A percentile compares a stretch with the other conserved stretches of the same genome.
phyloP scores from a whole-genome alignment of 2,888 invertebrate species.

The Abrostola triplasia region DNA sequence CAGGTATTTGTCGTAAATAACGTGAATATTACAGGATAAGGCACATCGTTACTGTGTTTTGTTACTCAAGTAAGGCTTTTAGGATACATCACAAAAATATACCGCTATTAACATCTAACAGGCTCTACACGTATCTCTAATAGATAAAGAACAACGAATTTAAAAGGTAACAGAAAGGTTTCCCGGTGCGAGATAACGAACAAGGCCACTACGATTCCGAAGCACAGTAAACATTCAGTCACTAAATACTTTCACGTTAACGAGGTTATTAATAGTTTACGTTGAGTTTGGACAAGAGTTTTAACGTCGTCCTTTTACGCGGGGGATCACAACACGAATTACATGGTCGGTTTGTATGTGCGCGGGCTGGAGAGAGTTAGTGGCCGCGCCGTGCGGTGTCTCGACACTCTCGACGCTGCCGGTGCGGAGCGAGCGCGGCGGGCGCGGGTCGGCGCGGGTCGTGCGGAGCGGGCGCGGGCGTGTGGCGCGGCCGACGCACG shows the following conservation, averaged over 20 bases:
- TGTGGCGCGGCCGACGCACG: constrained; percentile 83
- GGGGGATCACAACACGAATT: constrained; percentile 62
- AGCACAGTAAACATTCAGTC: constrained; percentile 68
- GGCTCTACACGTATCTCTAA: constrained; percentile 41
- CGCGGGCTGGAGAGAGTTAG: constrained; percentile 41
- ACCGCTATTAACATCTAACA: constrained; percentile 50
- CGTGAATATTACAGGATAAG: constrained; percentile 76
- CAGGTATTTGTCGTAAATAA: constrained; percentile 51
- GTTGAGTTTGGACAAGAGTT: constrained; percentile 49
- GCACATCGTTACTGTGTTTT: constrained; percentile 80
- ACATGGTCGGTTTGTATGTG: constrained; percentile 51
- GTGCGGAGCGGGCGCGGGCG: constrained; percentile 69
- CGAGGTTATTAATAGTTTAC: constrained; percentile 71
- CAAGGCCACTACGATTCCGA: constrained; percentile 80
- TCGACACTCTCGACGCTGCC: constrained; percentile 32
- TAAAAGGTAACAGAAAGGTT: constrained; percentile 65
- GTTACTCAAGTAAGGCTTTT: constrained; percentile 69
- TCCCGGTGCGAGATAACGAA: constrained; percentile 72
- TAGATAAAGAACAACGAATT: constrained; percentile 43
- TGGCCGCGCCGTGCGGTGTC: constrained; percentile 42
- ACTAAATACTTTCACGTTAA: constrained; percentile 69
- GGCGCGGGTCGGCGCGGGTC: constrained; percentile 52
- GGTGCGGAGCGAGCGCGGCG: constrained; percentile 44
- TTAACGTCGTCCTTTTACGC: constrained; percentile 48
- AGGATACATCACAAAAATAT: constrained; percentile 59